Evolutionary conservation across 2,888 invertebrate genomes (phyloP).

Genomic region (Ptychoptera contaminata): DNA sequence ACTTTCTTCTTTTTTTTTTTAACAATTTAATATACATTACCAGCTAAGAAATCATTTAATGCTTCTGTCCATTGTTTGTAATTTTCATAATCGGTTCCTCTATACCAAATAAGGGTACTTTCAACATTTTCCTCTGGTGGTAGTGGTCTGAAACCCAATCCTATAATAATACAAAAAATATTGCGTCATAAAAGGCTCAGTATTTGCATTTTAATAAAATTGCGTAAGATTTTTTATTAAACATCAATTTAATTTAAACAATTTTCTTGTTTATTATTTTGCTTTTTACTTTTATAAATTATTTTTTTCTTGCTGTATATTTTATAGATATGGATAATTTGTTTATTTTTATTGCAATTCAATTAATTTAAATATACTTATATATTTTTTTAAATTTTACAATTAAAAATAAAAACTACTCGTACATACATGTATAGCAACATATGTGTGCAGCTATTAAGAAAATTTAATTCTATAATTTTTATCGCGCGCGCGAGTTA

Average conservation of each 20-base stretch:
- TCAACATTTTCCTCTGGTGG: conserved; percentile 74
- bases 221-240: too few relatives aligned
- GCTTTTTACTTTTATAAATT: too few relatives aligned
- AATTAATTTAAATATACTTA: conserved; percentile 3
- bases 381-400: background rate
- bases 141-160: conserved; percentile 88
- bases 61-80: conserved; percentile 66
- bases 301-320: too few relatives aligned
- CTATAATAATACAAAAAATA: conserved; percentile 13
- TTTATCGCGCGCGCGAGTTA: too few relatives aligned
- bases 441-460: too few relatives aligned
- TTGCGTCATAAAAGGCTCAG: conserved; percentile 13
- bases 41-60: conserved; percentile 57
- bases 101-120: conserved; percentile 92
- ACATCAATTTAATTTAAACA: too few relatives aligned
- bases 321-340: background rate
- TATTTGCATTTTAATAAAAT: background rate
- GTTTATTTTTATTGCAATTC: background rate
- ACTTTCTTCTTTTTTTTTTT: background rate
- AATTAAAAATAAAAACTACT: too few relatives aligned
- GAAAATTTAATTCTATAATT: too few relatives aligned
- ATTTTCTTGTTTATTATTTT: too few relatives aligned
- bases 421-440: too few relatives aligned
- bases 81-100: conserved; percentile 59
- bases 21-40: conserved; percentile 36